Base-by-base conservation (phyloP, 2,888 invertebrate species). In the Drosophila antonietae region DNA sequence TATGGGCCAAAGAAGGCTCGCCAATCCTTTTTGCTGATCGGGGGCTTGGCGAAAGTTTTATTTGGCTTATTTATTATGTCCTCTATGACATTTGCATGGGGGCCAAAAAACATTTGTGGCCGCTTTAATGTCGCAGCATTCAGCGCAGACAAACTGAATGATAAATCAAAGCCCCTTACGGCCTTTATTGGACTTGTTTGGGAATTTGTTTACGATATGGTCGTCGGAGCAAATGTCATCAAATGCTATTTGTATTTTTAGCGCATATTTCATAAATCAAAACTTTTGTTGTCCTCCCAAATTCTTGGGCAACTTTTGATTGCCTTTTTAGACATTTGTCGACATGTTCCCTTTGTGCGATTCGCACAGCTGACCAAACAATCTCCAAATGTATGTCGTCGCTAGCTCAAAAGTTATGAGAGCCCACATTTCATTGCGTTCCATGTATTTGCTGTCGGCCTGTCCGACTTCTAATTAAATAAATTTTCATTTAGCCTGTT, bases 101-200 rank as follows among this genome's bases (percentile, higher is more conserved):
- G 52, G 41, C 44, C 61, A 47, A 71, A 61, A 46, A 46, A 68
- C 80, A 78, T 83, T 83, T 83, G 85, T 58, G 80, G 73, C 66
- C 73, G 63, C 71, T 80, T 78, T 75, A 75, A 77, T 77, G 82
- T 69, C 81, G 44, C 62, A 70, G 62, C 76, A 67, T 74, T 76
- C 68, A 23, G 84, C 81, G 70, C 74, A 78, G 80, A 72, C 58
- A 68, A 57, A 46, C 41, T 55, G 71, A 76, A 68, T 81, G 73
- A 85, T 82, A 87, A 85, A 85, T 85, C 88, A 85, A 83, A 83
- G 83, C 77, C 80, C 78, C 73, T 73, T 83, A 72, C 70, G 80
- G 65, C 71, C 83, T 85, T 88, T 88, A 85, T 85, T 84, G 85
- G 84, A 79, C 83, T 84, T 88, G 88, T 88, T 83, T 52, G 86